phyloP scores from a whole-genome alignment of 2,797 vertebrate genomes.

The Thamnophis elegans region DNA sequence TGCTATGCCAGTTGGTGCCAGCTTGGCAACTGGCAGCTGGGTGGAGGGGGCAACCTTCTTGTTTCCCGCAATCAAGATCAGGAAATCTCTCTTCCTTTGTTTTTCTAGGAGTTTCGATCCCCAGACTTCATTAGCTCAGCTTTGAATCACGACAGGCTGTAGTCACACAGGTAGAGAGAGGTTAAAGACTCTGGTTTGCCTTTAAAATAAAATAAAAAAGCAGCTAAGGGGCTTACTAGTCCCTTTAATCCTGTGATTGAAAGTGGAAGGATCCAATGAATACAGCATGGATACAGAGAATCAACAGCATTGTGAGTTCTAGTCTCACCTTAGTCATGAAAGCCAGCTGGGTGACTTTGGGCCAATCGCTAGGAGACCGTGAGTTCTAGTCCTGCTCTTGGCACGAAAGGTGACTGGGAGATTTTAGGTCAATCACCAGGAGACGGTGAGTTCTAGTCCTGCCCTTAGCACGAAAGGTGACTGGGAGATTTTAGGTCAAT shows the following conservation, averaged over 20 bases:
- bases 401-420: accelerated
- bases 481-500: not conserved
- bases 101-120: not conserved
- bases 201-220: not conserved
- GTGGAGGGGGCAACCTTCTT: accelerated
- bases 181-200: not conserved
- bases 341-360: accelerated
- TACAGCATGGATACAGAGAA: not conserved
- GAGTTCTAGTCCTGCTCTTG: accelerated
- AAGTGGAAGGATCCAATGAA: no score
- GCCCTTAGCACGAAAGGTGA: not conserved
- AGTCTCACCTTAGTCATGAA: not conserved
- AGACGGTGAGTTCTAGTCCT: not conserved
- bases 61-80: not conserved
- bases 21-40: not conserved
- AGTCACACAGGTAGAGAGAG: not conserved
- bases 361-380: not conserved
- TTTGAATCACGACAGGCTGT: not conserved
- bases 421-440: not conserved
- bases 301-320: not conserved
- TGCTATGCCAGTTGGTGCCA: not conserved
- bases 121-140: not conserved
- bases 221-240: not conserved
- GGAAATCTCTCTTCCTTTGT: no score
- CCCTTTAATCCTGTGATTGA: not conserved